phyloP scores from a whole-genome alignment of 2,797 vertebrate species.

The Paguma larvata region DNA sequence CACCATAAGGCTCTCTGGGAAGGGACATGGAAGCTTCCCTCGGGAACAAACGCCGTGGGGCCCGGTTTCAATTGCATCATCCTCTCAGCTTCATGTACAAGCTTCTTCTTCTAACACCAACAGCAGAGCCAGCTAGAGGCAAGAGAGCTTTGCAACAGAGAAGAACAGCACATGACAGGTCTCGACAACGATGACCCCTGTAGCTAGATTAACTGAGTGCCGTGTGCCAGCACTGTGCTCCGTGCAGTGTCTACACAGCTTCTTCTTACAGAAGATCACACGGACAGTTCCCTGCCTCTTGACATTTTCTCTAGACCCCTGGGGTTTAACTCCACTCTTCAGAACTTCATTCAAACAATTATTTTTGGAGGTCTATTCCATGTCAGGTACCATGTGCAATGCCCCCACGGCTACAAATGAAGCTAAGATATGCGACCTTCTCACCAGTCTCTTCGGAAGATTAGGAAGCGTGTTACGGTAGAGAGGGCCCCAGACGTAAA shows the following conservation, averaged over 20 bases:
- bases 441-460: neutral
- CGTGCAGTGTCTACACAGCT: rapidly evolving
- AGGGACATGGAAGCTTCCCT: neutral
- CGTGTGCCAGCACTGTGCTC: rapidly evolving
- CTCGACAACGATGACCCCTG: rapidly evolving
- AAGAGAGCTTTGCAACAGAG: neutral
- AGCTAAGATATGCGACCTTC: neutral
- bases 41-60: neutral
- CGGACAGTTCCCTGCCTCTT: too few relatives aligned
- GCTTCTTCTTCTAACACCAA: neutral
- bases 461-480: too few relatives aligned
- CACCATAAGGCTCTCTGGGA: neutral
- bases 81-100: neutral
- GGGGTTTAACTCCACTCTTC: neutral
- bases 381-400: neutral
- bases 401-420: neutral
- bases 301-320: neutral
- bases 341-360: neutral
- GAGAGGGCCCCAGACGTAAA: neutral
- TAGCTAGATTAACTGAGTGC: rapidly evolving
- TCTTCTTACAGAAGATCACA: neutral
- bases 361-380: neutral
- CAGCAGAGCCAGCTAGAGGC: neutral
- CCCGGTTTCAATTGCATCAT: neutral
- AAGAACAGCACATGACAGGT: rapidly evolving